These are phyloP conservation scores for Serripes groenlandicus DNA, from an alignment of 2,888 invertebrate species.

Conservation along the genomic window DNA sequence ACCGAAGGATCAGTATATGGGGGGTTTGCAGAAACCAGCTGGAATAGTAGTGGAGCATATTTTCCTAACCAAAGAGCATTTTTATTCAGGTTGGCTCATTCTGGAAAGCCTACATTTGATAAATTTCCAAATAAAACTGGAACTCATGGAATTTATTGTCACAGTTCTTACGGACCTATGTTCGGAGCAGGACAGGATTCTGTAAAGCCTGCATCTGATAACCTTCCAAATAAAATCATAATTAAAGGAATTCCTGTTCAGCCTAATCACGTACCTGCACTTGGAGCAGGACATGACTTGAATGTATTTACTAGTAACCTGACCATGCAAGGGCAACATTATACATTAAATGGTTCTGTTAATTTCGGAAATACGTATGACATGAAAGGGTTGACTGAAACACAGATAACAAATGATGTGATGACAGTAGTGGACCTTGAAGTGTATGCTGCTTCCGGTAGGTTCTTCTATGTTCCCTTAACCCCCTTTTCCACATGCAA, in stretches of 20 bases:
- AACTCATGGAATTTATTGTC: conserved; percentile 23
- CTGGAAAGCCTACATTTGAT: conserved; percentile 26
- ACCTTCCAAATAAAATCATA: not conserved
- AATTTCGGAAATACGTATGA: conserved; percentile 32
- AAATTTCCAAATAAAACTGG: conserved; percentile 49
- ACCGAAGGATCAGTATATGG: conserved; percentile 64
- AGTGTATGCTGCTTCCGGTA: conserved; percentile 52
- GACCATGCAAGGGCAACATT: conserved; percentile 4
- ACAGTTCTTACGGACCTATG: conserved; percentile 45
- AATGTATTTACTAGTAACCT: conserved; percentile 37
- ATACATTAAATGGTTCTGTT: conserved; percentile 33
- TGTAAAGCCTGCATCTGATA: not conserved
- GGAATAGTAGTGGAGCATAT: conserved; percentile 50
- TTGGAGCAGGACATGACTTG: conserved; percentile 32
- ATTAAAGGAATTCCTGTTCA: not conserved
- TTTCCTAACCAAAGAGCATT: conserved; percentile 59
- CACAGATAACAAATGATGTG: conserved; percentile 40
- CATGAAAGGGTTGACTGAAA: conserved; percentile 10
- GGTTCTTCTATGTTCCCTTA: not conserved
- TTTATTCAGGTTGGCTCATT: conserved; percentile 57
- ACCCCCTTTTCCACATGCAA: too few relatives aligned
- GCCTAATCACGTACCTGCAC: not conserved
- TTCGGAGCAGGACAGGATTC: conserved; percentile 40
- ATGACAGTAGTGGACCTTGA: conserved; percentile 64
- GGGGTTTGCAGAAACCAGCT: conserved; percentile 60